Evolutionary conservation across 2,888 invertebrate genomes (phyloP), one percentile per base, ranked within the genome.

Genomic region (Cryptus viduatorius): DNA sequence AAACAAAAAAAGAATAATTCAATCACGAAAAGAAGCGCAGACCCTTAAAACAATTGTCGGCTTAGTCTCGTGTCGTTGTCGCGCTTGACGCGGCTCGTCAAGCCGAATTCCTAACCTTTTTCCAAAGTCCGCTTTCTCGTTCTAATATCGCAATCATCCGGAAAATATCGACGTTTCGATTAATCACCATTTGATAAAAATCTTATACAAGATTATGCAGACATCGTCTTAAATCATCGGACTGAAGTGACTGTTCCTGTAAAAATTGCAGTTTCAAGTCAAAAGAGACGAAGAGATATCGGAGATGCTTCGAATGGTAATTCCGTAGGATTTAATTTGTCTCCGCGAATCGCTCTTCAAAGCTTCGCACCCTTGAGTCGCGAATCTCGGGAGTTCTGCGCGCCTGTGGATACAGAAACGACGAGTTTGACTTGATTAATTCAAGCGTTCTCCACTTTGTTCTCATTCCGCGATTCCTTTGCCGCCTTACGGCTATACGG

Each of bases 381-480:
- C 42, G n/a, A 61, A 73, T 73, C 59, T 10, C 0, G 37, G 4
- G 59, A 29, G 16, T 42, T 10, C 59, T 24, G 37, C 37, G 37
- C 37, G 37, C 37, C 37, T 37, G 31, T 46, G 59, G 59, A 44
- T 56, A 67, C 61, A 61, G 50, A 64, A 61, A 75, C 46, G 14
- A 46, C 79, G 68, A 56, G 50, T 71, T 37, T 65, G 61, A 75
- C 78, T 78, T 79, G 84, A 84, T 84, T 78, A 78, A 84, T 81
- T 84, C 73, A 50, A 82, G 81, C 64, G 75, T 79, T 82, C 59
- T 61, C 68, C 29, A 68, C n/a, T 69, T 78, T 65, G 37, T 68
- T 48, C 61, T 64, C 69, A 16, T 44, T 16, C 19, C 79, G 50
- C 46, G 48, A 69, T 53, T 61, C 80, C 76, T 59, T 56, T 37